These are phyloP conservation scores for Dromaius novaehollandiae DNA, from an alignment of 2,113 vertebrate species.

Conservation along the genomic window DNA sequence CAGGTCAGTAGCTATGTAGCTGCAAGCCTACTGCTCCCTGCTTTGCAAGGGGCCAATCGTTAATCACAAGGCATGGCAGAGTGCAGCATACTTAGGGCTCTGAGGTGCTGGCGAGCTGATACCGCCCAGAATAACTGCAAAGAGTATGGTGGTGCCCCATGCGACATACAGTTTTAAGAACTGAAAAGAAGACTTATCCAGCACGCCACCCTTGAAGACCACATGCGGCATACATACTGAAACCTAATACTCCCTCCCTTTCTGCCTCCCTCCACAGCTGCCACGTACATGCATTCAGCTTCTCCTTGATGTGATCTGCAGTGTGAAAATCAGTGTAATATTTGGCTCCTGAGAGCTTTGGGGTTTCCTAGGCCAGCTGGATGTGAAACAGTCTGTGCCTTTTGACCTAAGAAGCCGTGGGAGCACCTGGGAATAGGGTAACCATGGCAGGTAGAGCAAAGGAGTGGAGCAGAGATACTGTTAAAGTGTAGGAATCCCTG, in stretches of 20 bases:
- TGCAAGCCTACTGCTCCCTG: not conserved
- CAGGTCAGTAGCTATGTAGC: not conserved
- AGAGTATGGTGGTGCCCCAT: not conserved
- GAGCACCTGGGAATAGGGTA: not conserved
- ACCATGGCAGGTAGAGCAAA: not conserved
- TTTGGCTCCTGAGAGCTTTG: not conserved
- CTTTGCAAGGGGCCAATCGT: not conserved
- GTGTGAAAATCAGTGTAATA: not conserved
- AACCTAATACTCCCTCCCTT: not conserved
- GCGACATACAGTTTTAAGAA: not conserved
- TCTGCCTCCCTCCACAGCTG: not conserved
- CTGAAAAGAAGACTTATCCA: not conserved
- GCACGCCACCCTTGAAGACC: not conserved
- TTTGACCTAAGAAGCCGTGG: not conserved
- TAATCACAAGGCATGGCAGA: not conserved
- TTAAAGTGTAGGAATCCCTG: not conserved
- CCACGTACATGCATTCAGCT: not conserved
- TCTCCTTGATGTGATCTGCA: not conserved
- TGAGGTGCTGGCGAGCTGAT: conserved; percentile 1
- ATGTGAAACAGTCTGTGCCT: not conserved
- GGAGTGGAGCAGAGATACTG: not conserved
- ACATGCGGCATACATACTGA: not conserved
- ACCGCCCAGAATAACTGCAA: not conserved
- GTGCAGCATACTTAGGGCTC: not conserved
- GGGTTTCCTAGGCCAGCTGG: not conserved